Evolutionary conservation across 2,797 vertebrate genomes (phyloP), one percentile per base, ranked within the genome.

Genomic region (Cynodonichthys magdalenae): DNA sequence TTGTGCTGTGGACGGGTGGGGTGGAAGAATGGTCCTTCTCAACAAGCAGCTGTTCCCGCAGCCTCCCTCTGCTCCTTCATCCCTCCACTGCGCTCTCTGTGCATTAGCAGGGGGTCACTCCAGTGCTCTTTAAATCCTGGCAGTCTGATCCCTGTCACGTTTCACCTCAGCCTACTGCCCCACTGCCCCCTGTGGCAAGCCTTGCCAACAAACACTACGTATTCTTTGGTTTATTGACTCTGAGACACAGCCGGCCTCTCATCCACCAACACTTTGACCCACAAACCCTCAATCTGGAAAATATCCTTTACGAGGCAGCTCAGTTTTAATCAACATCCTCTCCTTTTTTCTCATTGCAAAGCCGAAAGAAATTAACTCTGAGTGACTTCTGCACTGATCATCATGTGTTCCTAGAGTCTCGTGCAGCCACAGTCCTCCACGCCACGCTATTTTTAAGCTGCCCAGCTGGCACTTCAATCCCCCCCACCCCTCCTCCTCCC

Each of bases 61-160:
- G 49, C 59, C 55, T 59, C 74, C 49, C 48, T 42, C 46, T 17
- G 12, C 14, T 59, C 76, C 69, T 63, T 81, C 68, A 75, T 74
- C 84, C 66, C 68, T 55, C 65, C 71, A 9, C 62, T 73, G 57
- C 77, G 65, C 70, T 78, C 60, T 79, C 60, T 82, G 55, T 82
- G 78, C 77, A 77, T 80, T 72, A 73, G 77, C 44, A 58, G 72
- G 77, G 24, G 70, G 58, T 89, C 82, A 85, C 61, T 56, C 31
- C 57, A 53, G 70, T 71, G 71, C 81, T 83, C 75, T 84, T 85
- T 91, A 91, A 67, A 91, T 92, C 89, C 80, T 59, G 41, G 68
- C 69, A 78, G 86, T 90, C 89, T 91, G 86, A 91, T 92, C 87
- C 77, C 79, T 69, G 63, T 92, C 88, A 90, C 73, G 84, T 91